Conservation (phyloP, 1,140 invertebrate species). For the Oncopodura yosiiana region DNA sequence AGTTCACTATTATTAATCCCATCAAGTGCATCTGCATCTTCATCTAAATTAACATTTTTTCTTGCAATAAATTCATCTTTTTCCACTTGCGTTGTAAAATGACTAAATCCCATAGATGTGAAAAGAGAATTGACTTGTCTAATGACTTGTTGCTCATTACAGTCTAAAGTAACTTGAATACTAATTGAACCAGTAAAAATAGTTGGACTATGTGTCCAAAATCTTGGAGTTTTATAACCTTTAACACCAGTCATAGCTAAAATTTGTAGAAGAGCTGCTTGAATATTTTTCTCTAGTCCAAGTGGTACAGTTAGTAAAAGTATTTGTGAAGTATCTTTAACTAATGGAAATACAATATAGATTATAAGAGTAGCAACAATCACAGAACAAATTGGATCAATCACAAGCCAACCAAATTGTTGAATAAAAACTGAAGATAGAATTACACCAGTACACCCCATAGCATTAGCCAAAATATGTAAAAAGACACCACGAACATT, state of each 20-base stretch:
- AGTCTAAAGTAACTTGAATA: conserved; percentile 40
- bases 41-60: conserved; percentile 11
- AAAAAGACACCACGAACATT: conserved; percentile 50
- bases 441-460: conserved; percentile 55
- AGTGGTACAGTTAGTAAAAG: conserved; percentile 41
- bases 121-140: conserved; percentile 28
- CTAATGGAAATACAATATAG: conserved; percentile 47
- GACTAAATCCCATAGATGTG: conserved; percentile 26
- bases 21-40: conserved; percentile 1
- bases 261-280: conserved; percentile 37
- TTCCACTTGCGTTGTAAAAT: conserved; percentile 30
- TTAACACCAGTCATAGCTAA: conserved; percentile 42
- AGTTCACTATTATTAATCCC: too few species aligned
- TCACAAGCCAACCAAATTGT: conserved; percentile 50
- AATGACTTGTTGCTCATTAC: conserved; percentile 40
- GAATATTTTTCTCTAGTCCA: conserved; percentile 29
- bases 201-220: conserved; percentile 42
- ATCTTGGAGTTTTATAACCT: conserved; percentile 42
- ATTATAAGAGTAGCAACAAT: conserved; percentile 52
- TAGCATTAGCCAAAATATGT: conserved; percentile 53
- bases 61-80: conserved; percentile 30
- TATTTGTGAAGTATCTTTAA: conserved; percentile 46
- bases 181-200: conserved; percentile 42
- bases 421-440: conserved; percentile 53
- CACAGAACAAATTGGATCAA: conserved; percentile 55